Evolutionary conservation across 92 coral and sea anemone species (phyloP).

Genomic region (Zoanthus sociatus): DNA sequence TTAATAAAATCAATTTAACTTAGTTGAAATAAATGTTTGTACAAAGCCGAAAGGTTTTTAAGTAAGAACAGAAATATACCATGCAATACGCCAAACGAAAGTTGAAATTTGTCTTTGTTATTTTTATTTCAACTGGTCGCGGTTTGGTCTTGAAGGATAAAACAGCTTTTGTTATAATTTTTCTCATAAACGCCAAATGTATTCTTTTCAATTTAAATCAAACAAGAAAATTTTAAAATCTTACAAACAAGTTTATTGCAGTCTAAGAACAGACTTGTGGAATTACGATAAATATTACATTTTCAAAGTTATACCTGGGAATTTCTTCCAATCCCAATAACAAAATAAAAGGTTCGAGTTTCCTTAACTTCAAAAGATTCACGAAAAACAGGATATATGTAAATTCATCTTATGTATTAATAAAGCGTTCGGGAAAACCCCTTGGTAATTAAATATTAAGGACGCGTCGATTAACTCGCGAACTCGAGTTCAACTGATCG

Average conservation of each 20-base stretch:
- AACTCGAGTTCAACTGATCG: neutral
- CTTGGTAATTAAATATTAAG: conserved; percentile 37
- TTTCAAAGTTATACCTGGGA: neutral
- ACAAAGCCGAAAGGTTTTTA: too few relatives aligned
- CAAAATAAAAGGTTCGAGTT: neutral
- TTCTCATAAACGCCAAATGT: neutral
- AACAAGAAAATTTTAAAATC: neutral
- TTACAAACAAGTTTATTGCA: neutral
- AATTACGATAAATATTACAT: neutral
- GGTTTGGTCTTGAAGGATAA: neutral
- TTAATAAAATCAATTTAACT: too few relatives aligned
- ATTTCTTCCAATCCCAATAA: neutral
- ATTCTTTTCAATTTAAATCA: neutral
- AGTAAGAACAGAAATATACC: too few relatives aligned
- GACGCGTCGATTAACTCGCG: conserved; percentile 35
- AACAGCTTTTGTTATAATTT: neutral
- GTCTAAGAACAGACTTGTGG: neutral
- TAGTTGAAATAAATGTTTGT: too few relatives aligned
- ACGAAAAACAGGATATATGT: neutral
- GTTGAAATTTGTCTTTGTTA: neutral
- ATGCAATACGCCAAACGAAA: neutral
- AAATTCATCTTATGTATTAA: conserved; percentile 29
- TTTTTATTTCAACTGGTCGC: neutral
- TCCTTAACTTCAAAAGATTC: neutral
- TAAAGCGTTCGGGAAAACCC: conserved; percentile 49